A percentile compares a stretch with the other conserved stretches of the same genome.
Evolutionary conservation across 2,888 invertebrate genomes (phyloP).

Genomic region (Girardia tigrina): DNA sequence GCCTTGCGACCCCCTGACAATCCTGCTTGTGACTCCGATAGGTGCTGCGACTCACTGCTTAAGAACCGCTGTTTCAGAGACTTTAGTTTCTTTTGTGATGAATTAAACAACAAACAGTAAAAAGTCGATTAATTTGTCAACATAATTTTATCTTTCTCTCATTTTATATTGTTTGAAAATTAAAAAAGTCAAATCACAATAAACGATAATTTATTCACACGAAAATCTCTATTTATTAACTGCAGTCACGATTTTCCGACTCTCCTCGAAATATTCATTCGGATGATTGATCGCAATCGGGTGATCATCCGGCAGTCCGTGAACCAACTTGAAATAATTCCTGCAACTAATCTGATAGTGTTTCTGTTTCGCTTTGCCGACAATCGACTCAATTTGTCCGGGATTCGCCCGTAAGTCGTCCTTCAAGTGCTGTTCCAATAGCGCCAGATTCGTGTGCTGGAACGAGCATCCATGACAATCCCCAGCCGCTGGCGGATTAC

Average conservation of each 20-base stretch:
- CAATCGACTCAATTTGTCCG: constrained; percentile 32
- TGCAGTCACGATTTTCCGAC: constrained; percentile 57
- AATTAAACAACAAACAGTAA: too few species aligned
- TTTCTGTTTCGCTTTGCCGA: constrained; percentile 59
- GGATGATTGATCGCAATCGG: constrained; percentile 68
- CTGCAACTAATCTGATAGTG: constrained; percentile 79
- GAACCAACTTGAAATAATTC: constrained; percentile 59
- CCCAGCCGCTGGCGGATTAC: constrained; percentile 58
- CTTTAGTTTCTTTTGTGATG: too few species aligned
- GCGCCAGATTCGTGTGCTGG: constrained; percentile 62
- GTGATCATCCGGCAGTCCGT: constrained; percentile 41
- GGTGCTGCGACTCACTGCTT: too few species aligned
- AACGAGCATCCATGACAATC: constrained; percentile 85
- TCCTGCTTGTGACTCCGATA: too few species aligned
- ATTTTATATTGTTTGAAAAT: too few species aligned
- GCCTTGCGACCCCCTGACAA: too few species aligned
- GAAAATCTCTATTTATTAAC: too few species aligned
- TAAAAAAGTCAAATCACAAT: too few species aligned
- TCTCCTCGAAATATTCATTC: constrained; percentile 76
- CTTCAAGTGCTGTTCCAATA: constrained; percentile 62
- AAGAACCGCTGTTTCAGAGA: too few species aligned
- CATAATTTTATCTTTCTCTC: too few species aligned
- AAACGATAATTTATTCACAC: too few species aligned
- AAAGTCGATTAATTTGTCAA: too few species aligned
- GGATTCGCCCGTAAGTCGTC: constrained; percentile 52